Evolutionary conservation across 1,140 invertebrate species (phyloP), one percentile per base, ranked within the genome.

Genomic region (Drosophila elegans): DNA sequence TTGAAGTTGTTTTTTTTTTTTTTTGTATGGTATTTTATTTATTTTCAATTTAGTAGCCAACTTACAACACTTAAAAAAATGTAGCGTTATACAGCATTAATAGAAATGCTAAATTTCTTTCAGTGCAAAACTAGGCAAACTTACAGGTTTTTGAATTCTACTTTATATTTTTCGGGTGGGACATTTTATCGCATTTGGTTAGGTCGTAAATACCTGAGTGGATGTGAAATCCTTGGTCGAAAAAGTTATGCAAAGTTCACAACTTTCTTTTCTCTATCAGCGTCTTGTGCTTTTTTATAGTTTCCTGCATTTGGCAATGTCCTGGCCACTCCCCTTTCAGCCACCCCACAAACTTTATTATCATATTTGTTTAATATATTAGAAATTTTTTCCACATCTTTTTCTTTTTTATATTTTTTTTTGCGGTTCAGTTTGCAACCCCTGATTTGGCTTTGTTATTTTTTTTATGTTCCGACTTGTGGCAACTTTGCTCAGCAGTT

Each of bases 301-400:
- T 55, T 74, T 72, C 54, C 53, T 84, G 78, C 61, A 62, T 78
- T 49, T 74, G 45, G 61, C 67, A 63, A 61, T 71, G 57, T 52
- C 62, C 48, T 62, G 36, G 45, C 75, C 74, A 49, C 61, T 34
- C 61, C 51, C 38, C 27, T 13, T 29, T 4, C 6, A 6, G 34
- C 36, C 36, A 21, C 13, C 34, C 62, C 49, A 42, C 71, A 44
- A 79, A 79, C 66, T 76, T 72, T 77, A 80, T 84, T 89, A 84
- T 89, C 77, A 89, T 84, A 89, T 89, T 89, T 89, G 74, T 84
- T 84, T 84, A 89, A 89, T 89, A 89, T 90, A 89, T 89, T 80
- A 74, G 52, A 85, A 27, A 61, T 80, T 89, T 80, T 61, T 51
- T 69, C 62, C 49, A n/a, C 63, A 61, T 69, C 27, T 13, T 49